phyloP scores from a whole-genome alignment of 1,140 invertebrate genomes.

The Eulimnadia texana region DNA sequence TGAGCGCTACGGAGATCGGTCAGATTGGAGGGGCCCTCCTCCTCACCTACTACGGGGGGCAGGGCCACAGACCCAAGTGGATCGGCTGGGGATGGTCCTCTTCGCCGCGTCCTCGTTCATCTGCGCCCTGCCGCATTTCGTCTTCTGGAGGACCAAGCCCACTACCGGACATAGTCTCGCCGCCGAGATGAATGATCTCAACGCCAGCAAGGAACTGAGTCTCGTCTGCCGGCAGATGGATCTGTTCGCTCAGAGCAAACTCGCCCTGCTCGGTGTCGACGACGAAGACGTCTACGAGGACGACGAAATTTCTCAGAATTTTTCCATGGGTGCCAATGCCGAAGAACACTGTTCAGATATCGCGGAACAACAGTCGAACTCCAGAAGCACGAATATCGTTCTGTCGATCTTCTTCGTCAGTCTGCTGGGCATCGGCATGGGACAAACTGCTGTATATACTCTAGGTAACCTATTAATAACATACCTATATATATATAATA shows the following conservation, averaged over 20 bases:
- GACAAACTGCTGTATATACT: slow-evolving; percentile 66
- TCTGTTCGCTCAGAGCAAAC: background rate
- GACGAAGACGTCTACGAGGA: background rate
- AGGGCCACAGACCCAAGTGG: slow-evolving; percentile 89
- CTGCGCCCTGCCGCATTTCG: slow-evolving; percentile 67
- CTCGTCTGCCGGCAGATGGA: slow-evolving; percentile 8
- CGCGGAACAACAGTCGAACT: slow-evolving; percentile 10
- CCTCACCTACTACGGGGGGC: slow-evolving; percentile 82
- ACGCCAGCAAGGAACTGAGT: background rate
- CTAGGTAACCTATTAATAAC: too few relatives aligned
- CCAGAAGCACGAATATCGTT: slow-evolving; percentile 19
- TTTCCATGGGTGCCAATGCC: background rate
- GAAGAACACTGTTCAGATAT: slow-evolving; percentile 2
- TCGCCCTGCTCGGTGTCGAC: background rate
- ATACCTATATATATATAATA: too few relatives aligned
- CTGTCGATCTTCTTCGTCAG: slow-evolving; percentile 73
- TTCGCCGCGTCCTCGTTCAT: slow-evolving; percentile 75
- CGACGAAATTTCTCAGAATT: background rate
- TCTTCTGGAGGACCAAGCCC: slow-evolving; percentile 41
- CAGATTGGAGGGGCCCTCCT: slow-evolving; percentile 68
- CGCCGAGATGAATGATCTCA: background rate
- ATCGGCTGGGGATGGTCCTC: slow-evolving; percentile 81
- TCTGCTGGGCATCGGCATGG: slow-evolving; percentile 75
- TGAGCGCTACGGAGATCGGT: slow-evolving; percentile 88
- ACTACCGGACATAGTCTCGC: slow-evolving; percentile 29